Evolutionary conservation across 2,797 vertebrate genomes (phyloP).

Genomic region (Gephyroberyx darwinii): DNA sequence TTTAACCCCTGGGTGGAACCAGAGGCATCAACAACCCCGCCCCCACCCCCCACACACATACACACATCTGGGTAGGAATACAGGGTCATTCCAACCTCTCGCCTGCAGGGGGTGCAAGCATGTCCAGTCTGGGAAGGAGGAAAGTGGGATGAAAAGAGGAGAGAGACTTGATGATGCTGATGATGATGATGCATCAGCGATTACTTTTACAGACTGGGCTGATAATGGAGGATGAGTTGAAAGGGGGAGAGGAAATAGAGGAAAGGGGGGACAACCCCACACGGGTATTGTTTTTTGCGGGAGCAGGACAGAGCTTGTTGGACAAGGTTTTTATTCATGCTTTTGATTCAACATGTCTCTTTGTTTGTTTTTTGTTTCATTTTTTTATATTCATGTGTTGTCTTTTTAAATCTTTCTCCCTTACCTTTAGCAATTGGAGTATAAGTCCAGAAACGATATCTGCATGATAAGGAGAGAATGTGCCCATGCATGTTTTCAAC

Average conservation of each 20-base stretch:
- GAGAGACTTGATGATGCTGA: conserved; percentile 46
- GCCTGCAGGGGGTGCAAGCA: conserved; percentile 81
- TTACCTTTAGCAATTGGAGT: conserved; percentile 34
- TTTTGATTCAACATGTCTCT: conserved; percentile 54
- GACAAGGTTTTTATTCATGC: conserved; percentile 66
- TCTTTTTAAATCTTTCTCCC: conserved; percentile 54
- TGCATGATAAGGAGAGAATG: conserved; percentile 63
- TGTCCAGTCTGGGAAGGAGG: conserved; percentile 74
- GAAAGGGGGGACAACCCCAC: conserved; percentile 38
- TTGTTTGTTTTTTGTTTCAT: conserved; percentile 52
- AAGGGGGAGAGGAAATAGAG: conserved; percentile 29
- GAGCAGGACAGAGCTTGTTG: conserved; percentile 72
- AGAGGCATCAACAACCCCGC: conserved; percentile 66
- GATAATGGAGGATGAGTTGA: conserved; percentile 55
- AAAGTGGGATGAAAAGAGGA: conserved; percentile 41
- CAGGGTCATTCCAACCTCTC: conserved; percentile 77
- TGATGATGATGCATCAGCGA: conserved; percentile 56
- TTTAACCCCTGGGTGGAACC: conserved; percentile 78
- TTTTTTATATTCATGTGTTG: conserved; percentile 58
- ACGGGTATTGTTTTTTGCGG: conserved; percentile 59
- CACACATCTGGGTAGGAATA: conserved; percentile 75
- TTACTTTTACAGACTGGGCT: conserved; percentile 64
- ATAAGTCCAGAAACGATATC: conserved; percentile 42
- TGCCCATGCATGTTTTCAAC: conserved; percentile 50
- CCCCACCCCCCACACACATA: conserved; percentile 24